Evolutionary conservation across 2,113 vertebrate species (phyloP), one percentile per base, ranked within the genome.

Genomic region (Triplophysa rosa): DNA sequence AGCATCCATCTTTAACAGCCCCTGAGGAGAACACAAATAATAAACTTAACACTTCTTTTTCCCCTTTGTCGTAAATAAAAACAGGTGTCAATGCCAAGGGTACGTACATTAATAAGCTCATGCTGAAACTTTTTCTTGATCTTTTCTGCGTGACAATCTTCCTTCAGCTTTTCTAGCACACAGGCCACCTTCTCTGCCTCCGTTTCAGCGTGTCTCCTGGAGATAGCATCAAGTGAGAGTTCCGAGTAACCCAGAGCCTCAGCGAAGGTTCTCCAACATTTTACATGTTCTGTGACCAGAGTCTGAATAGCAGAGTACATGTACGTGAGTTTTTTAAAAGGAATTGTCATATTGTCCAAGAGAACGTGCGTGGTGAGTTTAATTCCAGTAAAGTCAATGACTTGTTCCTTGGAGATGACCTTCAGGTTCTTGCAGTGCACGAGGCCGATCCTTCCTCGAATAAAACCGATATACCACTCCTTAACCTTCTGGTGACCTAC

Each of bases 391-490:
- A 90, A 92, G 87, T 95, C 92, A 5, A 97, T 96, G 69, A 95
- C 95, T 88, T 98, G 95, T 54, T 97, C 94, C 86, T 89, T 95
- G 58, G 92, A 89, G 87, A 98, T 96, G 62, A 98, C 77, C 88
- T 96, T 98, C 75, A 99, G 1, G 11, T 99, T 99, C 92, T 93
- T 99, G 86, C 94, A 96, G 29, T 97, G 98, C 40, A 99, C 87
- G 68, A 99, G 93, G 74, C 97, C 98, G 42, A 95, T 89, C 73
- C 93, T 95, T 66, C 90, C 96, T 87, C 95, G 91, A 49, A 96
- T 92, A 83, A 97, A 92, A 47, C 94, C 96, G 2, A 99, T 93
- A 0, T 97, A 98, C 97, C 98, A 99, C 64, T 98, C 96, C 86
- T 99, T 99, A 11, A 94, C 89, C 90, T 95, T 99, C n/a, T 89